phyloP scores from a whole-genome alignment of 1,140 invertebrate genomes.

The Drosophila athabasca region DNA sequence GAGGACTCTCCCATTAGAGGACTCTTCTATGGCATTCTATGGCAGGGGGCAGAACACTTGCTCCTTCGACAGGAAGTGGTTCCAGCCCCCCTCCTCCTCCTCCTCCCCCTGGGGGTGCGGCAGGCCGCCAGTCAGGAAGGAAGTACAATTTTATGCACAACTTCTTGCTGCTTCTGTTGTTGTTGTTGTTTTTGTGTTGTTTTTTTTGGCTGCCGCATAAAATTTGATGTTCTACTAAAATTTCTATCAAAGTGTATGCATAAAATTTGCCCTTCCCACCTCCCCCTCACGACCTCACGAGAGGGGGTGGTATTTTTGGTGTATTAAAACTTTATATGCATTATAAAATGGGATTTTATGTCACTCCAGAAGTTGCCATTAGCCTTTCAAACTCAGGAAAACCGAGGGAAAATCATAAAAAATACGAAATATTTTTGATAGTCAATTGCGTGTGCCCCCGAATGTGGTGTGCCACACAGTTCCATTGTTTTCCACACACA shows the following conservation, averaged over 20 bases:
- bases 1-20: no score
- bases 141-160: conserved; percentile 74
- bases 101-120: no score
- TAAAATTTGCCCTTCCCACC: conserved; percentile 38
- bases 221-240: conserved; percentile 79
- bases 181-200: neutral
- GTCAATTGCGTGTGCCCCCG: conserved; percentile 63
- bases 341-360: conserved; percentile 81
- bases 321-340: conserved; percentile 81
- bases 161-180: conserved; percentile 40
- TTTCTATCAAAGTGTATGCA: conserved; percentile 74
- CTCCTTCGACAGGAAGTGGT: no score
- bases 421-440: conserved; percentile 61
- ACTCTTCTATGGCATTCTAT: no score
- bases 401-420: conserved; percentile 41
- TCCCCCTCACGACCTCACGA: neutral
- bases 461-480: conserved; percentile 32
- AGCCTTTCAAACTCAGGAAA: conserved; percentile 24
- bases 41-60: no score
- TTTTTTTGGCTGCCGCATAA: conserved; percentile 54
- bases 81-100: neutral
- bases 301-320: conserved; percentile 13
- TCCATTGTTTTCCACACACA: conserved; percentile 30
- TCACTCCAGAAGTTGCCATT: conserved; percentile 69
- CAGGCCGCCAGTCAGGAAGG: neutral